Conservation (phyloP, 2,113 vertebrate genomes). For the Picathartes gymnocephalus region DNA sequence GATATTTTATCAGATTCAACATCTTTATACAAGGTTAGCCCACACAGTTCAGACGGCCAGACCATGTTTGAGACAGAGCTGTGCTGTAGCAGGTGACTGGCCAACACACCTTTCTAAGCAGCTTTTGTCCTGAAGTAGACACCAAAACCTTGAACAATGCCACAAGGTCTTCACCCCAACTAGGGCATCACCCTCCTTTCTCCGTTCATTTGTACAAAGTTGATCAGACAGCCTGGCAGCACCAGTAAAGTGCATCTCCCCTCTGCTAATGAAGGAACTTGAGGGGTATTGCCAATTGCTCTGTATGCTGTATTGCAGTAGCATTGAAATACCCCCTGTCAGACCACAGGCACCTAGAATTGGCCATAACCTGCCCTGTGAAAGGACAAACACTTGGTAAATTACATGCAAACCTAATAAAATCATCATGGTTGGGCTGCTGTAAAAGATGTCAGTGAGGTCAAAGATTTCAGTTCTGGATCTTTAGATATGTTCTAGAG, state of each 20-base stretch:
- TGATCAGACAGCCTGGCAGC: not conserved
- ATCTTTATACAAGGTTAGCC: not conserved
- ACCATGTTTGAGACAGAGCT: not conserved
- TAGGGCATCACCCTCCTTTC: not conserved
- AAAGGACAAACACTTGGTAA: not conserved
- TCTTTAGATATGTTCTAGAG: not conserved
- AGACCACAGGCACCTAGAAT: not conserved
- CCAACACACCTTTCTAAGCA: not conserved
- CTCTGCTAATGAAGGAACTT: not conserved
- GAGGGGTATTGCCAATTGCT: not conserved
- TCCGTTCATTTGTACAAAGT: not conserved
- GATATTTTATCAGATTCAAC: not conserved
- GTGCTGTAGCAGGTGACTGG: not conserved
- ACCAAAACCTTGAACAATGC: not conserved
- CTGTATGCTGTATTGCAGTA: not conserved
- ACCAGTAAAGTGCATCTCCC: not conserved
- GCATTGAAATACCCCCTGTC: not conserved
- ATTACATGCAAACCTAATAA: not conserved
- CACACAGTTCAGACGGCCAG: fast-evolving
- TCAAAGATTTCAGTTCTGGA: not conserved
- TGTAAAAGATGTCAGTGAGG: not conserved
- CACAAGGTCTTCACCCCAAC: not conserved
- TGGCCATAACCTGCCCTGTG: not conserved
- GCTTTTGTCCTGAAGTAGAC: not conserved
- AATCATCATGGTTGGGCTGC: not conserved